Evolutionary conservation across 2,797 vertebrate species (phyloP).

Genomic region (Morelia viridis): DNA sequence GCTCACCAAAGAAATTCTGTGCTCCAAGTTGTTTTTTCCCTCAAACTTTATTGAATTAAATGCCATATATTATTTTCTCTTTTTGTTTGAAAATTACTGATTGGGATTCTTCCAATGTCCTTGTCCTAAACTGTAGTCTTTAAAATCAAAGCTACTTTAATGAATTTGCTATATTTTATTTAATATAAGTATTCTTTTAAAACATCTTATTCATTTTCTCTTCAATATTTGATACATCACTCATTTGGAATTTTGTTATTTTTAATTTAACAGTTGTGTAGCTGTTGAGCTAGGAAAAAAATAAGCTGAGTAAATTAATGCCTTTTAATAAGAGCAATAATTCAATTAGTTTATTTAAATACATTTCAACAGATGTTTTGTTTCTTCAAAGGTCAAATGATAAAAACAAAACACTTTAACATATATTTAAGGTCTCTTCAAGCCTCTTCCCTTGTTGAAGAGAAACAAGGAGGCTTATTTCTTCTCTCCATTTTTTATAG

Average conservation of each 20-base stretch:
- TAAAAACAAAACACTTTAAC: background rate
- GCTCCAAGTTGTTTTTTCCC: background rate
- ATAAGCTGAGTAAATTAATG: background rate
- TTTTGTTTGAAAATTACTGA: background rate
- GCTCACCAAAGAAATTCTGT: background rate
- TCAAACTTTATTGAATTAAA: background rate
- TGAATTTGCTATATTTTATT: constrained; percentile 1
- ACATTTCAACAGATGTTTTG: background rate
- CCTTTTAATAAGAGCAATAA: background rate
- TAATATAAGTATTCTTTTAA: background rate
- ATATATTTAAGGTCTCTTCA: background rate
- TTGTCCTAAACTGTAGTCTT: background rate
- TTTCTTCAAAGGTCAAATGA: background rate
- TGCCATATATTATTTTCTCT: background rate
- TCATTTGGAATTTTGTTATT: constrained; percentile 7
- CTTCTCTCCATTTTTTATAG: background rate
- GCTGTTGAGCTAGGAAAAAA: background rate
- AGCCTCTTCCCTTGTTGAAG: background rate
- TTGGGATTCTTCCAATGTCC: background rate
- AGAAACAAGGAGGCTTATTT: background rate
- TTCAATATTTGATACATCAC: background rate
- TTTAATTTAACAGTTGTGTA: background rate
- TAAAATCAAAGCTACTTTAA: background rate
- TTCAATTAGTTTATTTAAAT: background rate
- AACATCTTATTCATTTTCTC: background rate